Conservation (phyloP, 2,888 invertebrate genomes). For the Mythimna albipuncta region DNA sequence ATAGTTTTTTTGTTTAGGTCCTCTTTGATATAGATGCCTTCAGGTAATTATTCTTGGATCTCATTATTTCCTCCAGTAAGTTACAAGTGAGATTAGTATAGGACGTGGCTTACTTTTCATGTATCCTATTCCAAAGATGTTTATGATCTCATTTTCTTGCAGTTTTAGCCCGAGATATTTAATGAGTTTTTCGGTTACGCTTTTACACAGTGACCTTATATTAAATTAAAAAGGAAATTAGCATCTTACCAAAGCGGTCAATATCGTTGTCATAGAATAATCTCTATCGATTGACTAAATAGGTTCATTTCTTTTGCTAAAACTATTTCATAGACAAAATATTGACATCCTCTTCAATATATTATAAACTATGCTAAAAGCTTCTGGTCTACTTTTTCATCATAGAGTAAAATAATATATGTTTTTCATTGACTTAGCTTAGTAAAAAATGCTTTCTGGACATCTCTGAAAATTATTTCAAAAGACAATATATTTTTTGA, state of each 20-base stretch:
- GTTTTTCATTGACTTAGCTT: too few species aligned
- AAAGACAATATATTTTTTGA: slow-evolving; percentile 32
- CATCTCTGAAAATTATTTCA: slow-evolving; percentile 5
- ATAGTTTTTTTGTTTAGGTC: too few species aligned
- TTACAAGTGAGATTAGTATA: neutral
- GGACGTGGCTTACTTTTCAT: neutral
- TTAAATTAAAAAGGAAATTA: too few species aligned
- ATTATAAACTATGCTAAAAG: neutral
- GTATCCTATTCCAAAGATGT: neutral
- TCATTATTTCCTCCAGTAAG: neutral
- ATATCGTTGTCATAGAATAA: too few species aligned
- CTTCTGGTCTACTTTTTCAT: neutral
- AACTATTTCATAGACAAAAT: slow-evolving; percentile 3
- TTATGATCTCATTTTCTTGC: neutral
- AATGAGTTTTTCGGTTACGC: neutral
- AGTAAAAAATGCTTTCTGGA: neutral
- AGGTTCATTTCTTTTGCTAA: too few species aligned
- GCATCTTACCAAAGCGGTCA: too few species aligned
- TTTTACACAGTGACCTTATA: neutral
- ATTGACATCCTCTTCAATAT: neutral
- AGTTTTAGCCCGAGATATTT: neutral
- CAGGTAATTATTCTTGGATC: neutral
- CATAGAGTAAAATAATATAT: too few species aligned
- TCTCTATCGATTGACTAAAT: too few species aligned
- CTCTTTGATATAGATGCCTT: too few species aligned